Percentiles rank a stretch among this genome's conserved stretches.
Evolutionary conservation across 2,888 invertebrate species (phyloP).

Genomic region (Papilio demoleus): DNA sequence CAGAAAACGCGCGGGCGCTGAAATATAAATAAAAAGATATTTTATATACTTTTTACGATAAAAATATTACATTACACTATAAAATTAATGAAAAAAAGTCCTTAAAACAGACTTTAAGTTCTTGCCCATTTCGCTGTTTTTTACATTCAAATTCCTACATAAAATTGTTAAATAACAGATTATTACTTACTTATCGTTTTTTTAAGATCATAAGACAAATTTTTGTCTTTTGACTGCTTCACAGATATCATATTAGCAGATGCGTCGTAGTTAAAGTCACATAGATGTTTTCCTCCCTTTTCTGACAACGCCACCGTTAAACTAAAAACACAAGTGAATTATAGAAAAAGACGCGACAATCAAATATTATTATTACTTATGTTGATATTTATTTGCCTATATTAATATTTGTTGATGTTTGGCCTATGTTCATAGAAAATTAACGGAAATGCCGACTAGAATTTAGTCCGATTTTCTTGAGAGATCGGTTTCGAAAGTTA

Average conservation of each 20-base stretch:
- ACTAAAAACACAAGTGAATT: conserved; percentile 12
- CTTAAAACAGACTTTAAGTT: too few relatives aligned
- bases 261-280: conserved; percentile 16
- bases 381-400: too few relatives aligned
- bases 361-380: too few relatives aligned
- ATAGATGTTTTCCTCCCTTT: conserved; percentile 7
- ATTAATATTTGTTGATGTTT: too few relatives aligned
- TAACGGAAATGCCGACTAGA: too few relatives aligned
- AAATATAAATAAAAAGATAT: conserved; percentile 2
- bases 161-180: too few relatives aligned
- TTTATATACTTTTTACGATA: not conserved
- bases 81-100: too few relatives aligned
- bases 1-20: conserved; percentile 11
- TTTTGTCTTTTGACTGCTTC: not conserved
- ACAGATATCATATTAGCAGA: not conserved
- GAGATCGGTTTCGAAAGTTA: too few relatives aligned
- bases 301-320: conserved; percentile 23
- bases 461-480: too few relatives aligned
- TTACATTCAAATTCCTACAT: too few relatives aligned
- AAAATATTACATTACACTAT: not conserved
- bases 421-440: too few relatives aligned
- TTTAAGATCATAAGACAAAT: not conserved
- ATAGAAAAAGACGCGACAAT: not conserved
- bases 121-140: too few relatives aligned
- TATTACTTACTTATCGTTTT: conserved; percentile 23